Evolutionary conservation across 2,888 invertebrate species (phyloP), one percentile per base, ranked within the genome.

Genomic region (Ichneumoninae sp.): DNA sequence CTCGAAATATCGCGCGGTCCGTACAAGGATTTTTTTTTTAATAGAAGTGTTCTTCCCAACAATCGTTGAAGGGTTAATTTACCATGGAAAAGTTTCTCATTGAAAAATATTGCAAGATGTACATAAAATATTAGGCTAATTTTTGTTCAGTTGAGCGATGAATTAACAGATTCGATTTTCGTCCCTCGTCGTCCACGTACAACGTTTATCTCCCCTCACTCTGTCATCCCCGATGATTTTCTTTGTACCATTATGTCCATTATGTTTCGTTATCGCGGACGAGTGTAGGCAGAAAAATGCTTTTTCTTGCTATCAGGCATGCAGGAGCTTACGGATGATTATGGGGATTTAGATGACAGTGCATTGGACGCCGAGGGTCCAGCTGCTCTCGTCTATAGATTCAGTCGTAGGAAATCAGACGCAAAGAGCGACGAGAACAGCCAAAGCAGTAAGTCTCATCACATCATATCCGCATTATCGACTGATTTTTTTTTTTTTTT

Each of bases 301-400:
- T 86, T 87, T 87, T 86, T 87, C 83, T 87, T 87, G 83, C 77
- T 83, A 87, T 85, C 84, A 88, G 92, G 89, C 75, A 81, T 89
- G 78, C 89, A 88, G 80, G 92, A 93, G 82, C 80, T 89, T 85
- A 86, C 89, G 44, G 93, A 93, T 70, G 91, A 90, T 86, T 92
- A 91, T 85, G 91, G 91, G 71, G 92, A 92, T 87, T 87, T 92
- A 77, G 93, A 93, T 83, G 92, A 92, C 66, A 91, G 91, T 86
- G 90, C 92, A 54, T 85, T 93, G 86, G 93, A 93, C 86, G 88
- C 89, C 4, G 93, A 93, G 80, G 92, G 91, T 52, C 90, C 91
- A 22, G 84, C 91, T 40, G 89, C 90, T 77, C 90, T 89, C 66
- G 89, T 91, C 77, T 93, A 92, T 84, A 90, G 93, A 88, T 92